Evolutionary conservation across 92 coral and sea anemone species (phyloP), one percentile per base, ranked within the genome.

Genomic region (Palythoa heliodiscus): DNA sequence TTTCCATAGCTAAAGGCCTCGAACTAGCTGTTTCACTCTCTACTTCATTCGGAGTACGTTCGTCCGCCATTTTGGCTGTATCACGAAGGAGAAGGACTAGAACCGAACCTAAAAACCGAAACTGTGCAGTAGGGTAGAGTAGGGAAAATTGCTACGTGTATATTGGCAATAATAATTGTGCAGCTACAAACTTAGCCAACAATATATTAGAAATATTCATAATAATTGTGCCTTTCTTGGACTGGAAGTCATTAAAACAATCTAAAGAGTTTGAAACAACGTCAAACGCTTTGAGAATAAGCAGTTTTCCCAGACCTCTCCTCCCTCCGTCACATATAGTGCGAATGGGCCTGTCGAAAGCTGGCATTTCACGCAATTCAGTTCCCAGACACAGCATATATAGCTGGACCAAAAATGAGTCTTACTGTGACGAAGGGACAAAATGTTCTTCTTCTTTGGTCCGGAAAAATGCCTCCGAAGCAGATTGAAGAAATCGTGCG

Each of bases 381-480:
- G 69, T 5, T 63, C 19, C 1, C 2, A 52, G 19, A 10, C 20
- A 19, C n/a, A 15, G 0, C 20, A 9, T 8, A 3, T 63, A 9
- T 8, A 3, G 7, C 50, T 43, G 15, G n/a, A 53, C 69, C 37
- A 83, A 76, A 83, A 73, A 96, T 94, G 98, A 92, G 84, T 39
- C n/a, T 48, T 39, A 86, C 76, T 37, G 76, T 90, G 25, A 84
- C 78, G 69, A 78, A 85, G 60, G 92, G 95, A 5, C 83, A 95
- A 37, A 39, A 50, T 24, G 95, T 94, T 60, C 92, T 96, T 69
- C 57, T 96, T 11, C 68, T 96, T 8, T 96, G 98, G 98, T 96
- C 98, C 2, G 98, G 98, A 79, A 66, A 35, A 58, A 73, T 85
- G 52, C 98, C 98, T 17, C 93, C 98, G 22, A 83, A 92, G 66